A percentile compares a stretch with the other conserved stretches of the same genome.
phyloP scores from a whole-genome alignment of 2,797 vertebrate species.

The Thripadectes ignobilis region DNA sequence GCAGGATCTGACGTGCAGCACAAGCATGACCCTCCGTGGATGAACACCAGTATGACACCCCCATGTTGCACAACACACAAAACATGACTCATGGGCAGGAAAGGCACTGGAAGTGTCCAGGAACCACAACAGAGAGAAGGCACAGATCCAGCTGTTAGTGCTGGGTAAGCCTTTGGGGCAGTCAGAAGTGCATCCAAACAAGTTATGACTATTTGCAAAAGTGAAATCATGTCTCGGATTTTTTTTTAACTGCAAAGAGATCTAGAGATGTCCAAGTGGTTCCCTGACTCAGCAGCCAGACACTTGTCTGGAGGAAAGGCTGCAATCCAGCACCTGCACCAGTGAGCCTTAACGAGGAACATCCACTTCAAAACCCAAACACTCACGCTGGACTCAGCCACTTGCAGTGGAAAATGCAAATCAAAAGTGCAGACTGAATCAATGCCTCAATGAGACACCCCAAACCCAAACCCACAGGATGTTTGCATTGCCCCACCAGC shows the following conservation, averaged over 20 bases:
- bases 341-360: neutral
- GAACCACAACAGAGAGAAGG: neutral
- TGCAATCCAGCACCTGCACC: neutral
- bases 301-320: neutral
- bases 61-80: neutral
- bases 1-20: neutral
- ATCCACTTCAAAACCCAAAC: neutral
- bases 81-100: neutral
- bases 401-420: neutral
- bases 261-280: neutral
- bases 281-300: neutral
- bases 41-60: neutral
- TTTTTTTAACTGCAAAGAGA: neutral
- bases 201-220: neutral
- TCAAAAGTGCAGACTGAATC: neutral
- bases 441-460: neutral
- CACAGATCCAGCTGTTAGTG: neutral
- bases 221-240: neutral
- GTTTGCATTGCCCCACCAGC: neutral
- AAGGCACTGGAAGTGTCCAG: neutral
- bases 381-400: neutral
- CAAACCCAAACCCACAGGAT: neutral
- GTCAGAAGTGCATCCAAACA: neutral
- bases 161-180: neutral
- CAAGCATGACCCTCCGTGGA: constrained; percentile 1